A percentile compares a stretch with the other conserved stretches of the same genome.
Conservation (phyloP, 2,797 vertebrate genomes). For the Clarias laeviceps region DNA sequence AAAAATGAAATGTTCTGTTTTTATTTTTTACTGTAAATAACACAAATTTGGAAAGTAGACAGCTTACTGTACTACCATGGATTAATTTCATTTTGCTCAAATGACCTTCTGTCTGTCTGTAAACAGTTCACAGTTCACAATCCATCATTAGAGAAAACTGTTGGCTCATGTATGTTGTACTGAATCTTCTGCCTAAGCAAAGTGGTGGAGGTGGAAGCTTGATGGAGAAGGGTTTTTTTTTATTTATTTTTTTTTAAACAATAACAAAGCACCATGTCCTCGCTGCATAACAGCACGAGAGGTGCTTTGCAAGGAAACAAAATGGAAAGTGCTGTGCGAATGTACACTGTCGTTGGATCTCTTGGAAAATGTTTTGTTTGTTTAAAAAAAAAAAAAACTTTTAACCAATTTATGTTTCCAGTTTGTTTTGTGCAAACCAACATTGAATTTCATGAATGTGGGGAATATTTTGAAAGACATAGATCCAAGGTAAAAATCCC, state of each 20-base stretch:
- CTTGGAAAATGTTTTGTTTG: slow-evolving; percentile 27
- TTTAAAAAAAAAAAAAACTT: slow-evolving; percentile 20
- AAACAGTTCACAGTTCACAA: slow-evolving; percentile 22
- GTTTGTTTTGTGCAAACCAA: slow-evolving; percentile 49
- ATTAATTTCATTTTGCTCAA: slow-evolving; percentile 36
- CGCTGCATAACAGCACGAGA: slow-evolving; percentile 31
- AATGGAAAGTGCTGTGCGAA: slow-evolving; percentile 63
- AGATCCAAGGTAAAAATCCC: neutral
- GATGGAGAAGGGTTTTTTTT: slow-evolving; percentile 3
- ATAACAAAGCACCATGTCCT: slow-evolving; percentile 7
- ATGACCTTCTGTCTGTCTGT: slow-evolving; percentile 35
- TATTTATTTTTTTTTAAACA: neutral
- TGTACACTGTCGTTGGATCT: slow-evolving; percentile 51
- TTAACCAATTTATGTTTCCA: slow-evolving; percentile 39
- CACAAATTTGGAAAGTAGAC: neutral
- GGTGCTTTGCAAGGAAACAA: slow-evolving; percentile 57
- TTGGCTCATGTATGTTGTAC: slow-evolving; percentile 38
- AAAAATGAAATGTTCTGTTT: slow-evolving; percentile 59
- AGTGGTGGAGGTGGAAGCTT: slow-evolving; percentile 20
- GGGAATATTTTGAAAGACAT: neutral
- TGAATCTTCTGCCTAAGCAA: slow-evolving; percentile 14
- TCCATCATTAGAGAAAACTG: slow-evolving; percentile 5
- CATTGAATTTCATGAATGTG: slow-evolving; percentile 34
- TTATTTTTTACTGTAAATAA: slow-evolving; percentile 21
- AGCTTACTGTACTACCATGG: slow-evolving; percentile 23